Percentiles rank a stretch among this genome's conserved stretches.
These are phyloP conservation scores for Cottoperca gobio DNA, from an alignment of 2,797 vertebrate genomes.

Conservation along the genomic window DNA sequence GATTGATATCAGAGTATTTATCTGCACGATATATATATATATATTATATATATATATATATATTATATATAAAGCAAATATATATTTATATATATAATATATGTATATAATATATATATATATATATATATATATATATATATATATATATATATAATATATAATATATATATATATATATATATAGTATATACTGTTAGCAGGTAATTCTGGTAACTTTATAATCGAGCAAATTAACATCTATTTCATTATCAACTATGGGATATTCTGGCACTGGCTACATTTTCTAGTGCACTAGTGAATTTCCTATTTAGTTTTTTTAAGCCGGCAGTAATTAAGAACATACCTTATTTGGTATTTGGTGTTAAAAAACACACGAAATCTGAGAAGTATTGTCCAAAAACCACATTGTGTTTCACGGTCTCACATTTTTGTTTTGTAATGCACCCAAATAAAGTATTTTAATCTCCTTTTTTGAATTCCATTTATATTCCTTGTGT, in stretches of 20 bases:
- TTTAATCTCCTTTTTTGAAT: neutral
- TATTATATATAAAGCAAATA: no score
- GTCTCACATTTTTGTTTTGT: neutral
- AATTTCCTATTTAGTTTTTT: neutral
- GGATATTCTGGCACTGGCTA: neutral
- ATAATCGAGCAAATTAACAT: conserved; percentile 19
- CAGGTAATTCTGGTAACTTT: conserved; percentile 11
- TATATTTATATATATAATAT: no score
- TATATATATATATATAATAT: no score
- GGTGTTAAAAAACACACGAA: no score
- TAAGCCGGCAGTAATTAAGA: neutral
- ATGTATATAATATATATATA: no score
- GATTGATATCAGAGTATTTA: conserved; percentile 53
- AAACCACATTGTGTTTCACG: neutral
- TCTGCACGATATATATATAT: no score
- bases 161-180: no score
- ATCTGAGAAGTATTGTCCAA: no score
- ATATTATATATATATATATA: no score
- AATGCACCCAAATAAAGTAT: neutral
- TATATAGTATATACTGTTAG: neutral
- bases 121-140: no score
- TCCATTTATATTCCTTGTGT: neutral
- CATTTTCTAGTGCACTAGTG: neutral
- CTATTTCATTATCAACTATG: conserved; percentile 15
- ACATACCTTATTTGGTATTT: neutral